Conservation (phyloP, 2,888 invertebrate species). For the Ornithoptera priamus region DNA sequence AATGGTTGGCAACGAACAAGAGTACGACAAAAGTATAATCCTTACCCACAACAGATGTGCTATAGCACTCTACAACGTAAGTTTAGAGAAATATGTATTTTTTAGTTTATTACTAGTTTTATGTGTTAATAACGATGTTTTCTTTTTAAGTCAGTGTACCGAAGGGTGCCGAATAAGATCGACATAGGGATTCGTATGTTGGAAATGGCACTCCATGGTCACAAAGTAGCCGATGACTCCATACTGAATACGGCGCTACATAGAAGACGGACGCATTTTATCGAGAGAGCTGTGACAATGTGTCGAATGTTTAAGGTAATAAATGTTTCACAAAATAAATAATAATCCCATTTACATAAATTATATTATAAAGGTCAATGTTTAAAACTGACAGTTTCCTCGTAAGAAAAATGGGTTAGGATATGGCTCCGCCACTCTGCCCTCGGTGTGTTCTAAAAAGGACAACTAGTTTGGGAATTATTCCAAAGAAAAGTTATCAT, state of each 20-base stretch:
- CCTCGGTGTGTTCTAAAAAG: no score
- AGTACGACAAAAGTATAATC: constrained; percentile 44
- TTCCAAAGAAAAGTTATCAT: no score
- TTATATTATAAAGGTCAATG: neutral
- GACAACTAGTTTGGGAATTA: no score
- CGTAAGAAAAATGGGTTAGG: no score
- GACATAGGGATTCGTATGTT: constrained; percentile 71
- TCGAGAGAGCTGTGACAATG: constrained; percentile 39
- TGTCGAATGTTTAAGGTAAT: constrained; percentile 50
- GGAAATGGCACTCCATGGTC: constrained; percentile 83
- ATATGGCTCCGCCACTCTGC: no score
- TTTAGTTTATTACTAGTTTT: neutral
- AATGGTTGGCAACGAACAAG: constrained; percentile 39
- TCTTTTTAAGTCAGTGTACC: constrained; percentile 66
- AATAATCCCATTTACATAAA: neutral
- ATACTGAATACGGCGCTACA: constrained; percentile 69
- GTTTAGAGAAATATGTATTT: constrained; percentile 32
- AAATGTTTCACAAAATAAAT: constrained; percentile 1
- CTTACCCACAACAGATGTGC: constrained; percentile 56
- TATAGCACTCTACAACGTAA: constrained; percentile 59
- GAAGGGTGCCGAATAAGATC: constrained; percentile 59
- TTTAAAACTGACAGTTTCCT: neutral
- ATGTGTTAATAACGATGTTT: neutral
- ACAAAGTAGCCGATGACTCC: constrained; percentile 77
- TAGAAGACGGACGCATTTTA: constrained; percentile 51